phyloP scores from a whole-genome alignment of 2,797 vertebrate genomes.

The Gobionotothen gibberifrons region DNA sequence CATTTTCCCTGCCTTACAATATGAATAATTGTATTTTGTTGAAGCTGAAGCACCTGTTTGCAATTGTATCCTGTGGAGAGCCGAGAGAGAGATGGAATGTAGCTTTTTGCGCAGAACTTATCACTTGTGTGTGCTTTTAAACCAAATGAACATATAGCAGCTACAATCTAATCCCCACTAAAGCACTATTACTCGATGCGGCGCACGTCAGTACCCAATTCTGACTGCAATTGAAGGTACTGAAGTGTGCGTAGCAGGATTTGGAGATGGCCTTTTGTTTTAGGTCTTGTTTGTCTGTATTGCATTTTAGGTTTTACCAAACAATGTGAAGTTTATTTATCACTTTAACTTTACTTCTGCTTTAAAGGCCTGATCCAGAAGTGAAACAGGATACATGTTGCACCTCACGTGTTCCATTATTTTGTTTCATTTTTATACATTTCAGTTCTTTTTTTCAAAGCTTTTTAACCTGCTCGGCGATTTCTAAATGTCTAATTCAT shows the following conservation, averaged over 20 bases:
- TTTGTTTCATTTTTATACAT: neutral
- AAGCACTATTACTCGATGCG: neutral
- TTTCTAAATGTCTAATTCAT: neutral
- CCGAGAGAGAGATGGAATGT: slow-evolving; percentile 34
- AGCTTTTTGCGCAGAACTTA: slow-evolving; percentile 32
- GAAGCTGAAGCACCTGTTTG: slow-evolving; percentile 29
- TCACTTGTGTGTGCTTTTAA: slow-evolving; percentile 34
- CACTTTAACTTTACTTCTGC: slow-evolving; percentile 23
- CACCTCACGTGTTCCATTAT: neutral
- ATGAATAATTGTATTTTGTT: slow-evolving; percentile 23
- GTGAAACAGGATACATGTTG: slow-evolving; percentile 1
- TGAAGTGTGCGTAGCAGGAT: neutral
- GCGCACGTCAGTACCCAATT: neutral
- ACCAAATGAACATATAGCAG: slow-evolving; percentile 42
- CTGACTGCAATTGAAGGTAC: neutral
- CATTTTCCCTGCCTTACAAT: slow-evolving; percentile 70
- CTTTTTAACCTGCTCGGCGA: no score
- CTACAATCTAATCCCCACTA: slow-evolving; percentile 18
- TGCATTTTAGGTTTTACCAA: slow-evolving; percentile 32
- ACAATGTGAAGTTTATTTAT: slow-evolving; percentile 32
- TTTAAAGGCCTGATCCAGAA: slow-evolving; percentile 31
- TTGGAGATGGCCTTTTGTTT: neutral
- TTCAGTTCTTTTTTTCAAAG: neutral
- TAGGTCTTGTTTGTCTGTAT: slow-evolving; percentile 18
- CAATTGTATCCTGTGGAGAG: slow-evolving; percentile 40